These are phyloP conservation scores for Platygyra sinensis DNA, from an alignment of 64 coral and sea anemone species.

Conservation along the genomic window DNA sequence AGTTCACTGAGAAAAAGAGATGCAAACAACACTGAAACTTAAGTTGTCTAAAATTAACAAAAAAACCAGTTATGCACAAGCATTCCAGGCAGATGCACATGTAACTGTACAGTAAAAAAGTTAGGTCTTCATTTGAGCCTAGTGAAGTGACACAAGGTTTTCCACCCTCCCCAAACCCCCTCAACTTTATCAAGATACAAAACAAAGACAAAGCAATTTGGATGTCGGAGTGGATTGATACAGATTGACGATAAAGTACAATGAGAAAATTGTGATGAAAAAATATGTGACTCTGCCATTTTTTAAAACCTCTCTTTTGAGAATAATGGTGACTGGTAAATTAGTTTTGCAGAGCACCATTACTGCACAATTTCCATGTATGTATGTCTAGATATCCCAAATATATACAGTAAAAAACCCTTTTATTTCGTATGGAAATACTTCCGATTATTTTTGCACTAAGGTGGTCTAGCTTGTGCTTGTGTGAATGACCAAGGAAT, in stretches of 20 bases:
- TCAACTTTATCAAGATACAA: no score
- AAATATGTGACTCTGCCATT: no score
- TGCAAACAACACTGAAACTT: neutral
- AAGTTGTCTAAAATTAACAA: neutral
- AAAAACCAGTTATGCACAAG: neutral
- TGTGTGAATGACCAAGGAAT: neutral
- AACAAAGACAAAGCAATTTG: no score
- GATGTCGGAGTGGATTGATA: no score
- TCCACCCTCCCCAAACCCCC: no score
- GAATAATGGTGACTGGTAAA: neutral
- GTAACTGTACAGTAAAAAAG: no score
- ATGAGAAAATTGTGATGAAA: no score
- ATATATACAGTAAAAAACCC: neutral
- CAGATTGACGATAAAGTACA: no score
- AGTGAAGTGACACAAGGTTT: no score
- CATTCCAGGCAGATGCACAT: no score
- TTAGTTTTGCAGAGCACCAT: neutral
- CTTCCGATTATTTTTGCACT: neutral
- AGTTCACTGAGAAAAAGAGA: conserved; percentile 33
- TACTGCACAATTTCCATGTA: no score
- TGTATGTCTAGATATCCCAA: neutral
- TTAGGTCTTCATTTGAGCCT: no score
- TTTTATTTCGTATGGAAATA: neutral
- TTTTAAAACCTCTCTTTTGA: neutral
- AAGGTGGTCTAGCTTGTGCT: neutral